These are phyloP conservation scores for Coregonus clupeaformis DNA, from an alignment of 2,113 vertebrate species.

Conservation along the genomic window DNA sequence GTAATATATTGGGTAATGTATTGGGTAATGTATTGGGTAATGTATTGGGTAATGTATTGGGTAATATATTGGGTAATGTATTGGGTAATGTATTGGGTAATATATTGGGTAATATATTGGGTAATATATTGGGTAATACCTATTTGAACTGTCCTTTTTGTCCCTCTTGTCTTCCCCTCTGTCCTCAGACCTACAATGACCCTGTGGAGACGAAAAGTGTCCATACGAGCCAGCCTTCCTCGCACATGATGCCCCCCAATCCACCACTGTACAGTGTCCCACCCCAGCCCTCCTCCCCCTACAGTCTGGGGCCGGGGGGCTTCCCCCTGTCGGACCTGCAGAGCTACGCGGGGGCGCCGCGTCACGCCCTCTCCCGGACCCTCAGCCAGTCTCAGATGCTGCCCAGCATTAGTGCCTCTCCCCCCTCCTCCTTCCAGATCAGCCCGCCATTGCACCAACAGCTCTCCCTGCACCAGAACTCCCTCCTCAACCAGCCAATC, in stretches of 20 bases:
- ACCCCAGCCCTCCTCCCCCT: constrained; percentile 85
- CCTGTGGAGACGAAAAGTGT: constrained; percentile 84
- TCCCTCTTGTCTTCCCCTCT: constrained; percentile 5
- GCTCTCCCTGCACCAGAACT: constrained; percentile 91
- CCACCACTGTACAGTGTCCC: constrained; percentile 89
- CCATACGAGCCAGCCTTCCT: constrained; percentile 83
- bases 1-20: not conserved
- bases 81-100: not conserved
- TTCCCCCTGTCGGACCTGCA: constrained; percentile 92
- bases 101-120: not conserved
- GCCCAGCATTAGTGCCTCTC: constrained; percentile 93
- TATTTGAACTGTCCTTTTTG: no score
- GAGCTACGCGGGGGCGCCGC: constrained; percentile 86
- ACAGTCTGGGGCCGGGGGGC: constrained; percentile 83
- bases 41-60: not conserved
- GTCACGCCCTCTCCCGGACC: constrained; percentile 84
- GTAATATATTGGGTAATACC: no score
- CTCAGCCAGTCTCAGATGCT: constrained; percentile 91
- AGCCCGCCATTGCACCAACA: constrained; percentile 93
- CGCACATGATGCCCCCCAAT: constrained; percentile 93
- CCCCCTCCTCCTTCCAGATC: constrained; percentile 92
- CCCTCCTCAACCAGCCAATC: constrained; percentile 92
- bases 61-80: not conserved
- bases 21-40: not conserved
- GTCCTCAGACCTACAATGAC: constrained; percentile 75